phyloP scores from a whole-genome alignment of 2,797 vertebrate species.

The Enteromius trimaculatus region DNA sequence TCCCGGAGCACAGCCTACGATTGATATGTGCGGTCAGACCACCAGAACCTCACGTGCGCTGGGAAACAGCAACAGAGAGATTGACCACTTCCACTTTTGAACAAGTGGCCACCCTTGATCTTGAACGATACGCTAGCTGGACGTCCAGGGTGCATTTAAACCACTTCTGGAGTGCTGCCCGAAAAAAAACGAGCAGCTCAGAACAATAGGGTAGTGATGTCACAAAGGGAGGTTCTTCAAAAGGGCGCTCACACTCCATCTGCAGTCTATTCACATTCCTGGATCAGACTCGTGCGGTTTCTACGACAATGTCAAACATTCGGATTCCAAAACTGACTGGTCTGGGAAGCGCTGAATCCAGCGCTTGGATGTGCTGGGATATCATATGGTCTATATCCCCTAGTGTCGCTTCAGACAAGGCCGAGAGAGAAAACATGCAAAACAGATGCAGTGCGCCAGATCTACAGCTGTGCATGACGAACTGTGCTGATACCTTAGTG shows the following conservation, averaged over 20 bases:
- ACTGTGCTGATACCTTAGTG: conserved; percentile 71
- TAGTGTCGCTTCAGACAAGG: conserved; percentile 51
- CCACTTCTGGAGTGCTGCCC: not conserved
- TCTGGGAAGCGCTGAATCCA: conserved; percentile 53
- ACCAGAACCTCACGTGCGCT: conserved; percentile 12
- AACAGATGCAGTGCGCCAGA: conserved; percentile 72
- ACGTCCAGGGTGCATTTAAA: not conserved
- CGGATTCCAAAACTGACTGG: conserved; percentile 46
- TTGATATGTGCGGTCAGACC: conserved; percentile 39
- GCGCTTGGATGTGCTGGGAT: conserved; percentile 45
- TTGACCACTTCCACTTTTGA: conserved; percentile 15
- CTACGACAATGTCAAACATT: conserved; percentile 51
- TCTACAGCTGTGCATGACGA: conserved; percentile 71
- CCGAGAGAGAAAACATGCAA: conserved; percentile 63
- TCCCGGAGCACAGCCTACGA: conserved; percentile 44
- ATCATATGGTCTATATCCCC: conserved; percentile 60
- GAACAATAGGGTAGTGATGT: conserved; percentile 20
- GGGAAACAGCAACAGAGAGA: conserved; percentile 14
- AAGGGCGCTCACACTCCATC: conserved; percentile 33
- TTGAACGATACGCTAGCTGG: not conserved
- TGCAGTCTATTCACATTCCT: conserved; percentile 45
- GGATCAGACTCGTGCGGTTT: conserved; percentile 47
- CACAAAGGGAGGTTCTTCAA: conserved; percentile 15
- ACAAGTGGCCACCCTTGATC: not conserved
- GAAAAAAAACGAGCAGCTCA: not conserved